Conservation (phyloP, 2,888 invertebrate species). For the Eristalis arbustorum region DNA sequence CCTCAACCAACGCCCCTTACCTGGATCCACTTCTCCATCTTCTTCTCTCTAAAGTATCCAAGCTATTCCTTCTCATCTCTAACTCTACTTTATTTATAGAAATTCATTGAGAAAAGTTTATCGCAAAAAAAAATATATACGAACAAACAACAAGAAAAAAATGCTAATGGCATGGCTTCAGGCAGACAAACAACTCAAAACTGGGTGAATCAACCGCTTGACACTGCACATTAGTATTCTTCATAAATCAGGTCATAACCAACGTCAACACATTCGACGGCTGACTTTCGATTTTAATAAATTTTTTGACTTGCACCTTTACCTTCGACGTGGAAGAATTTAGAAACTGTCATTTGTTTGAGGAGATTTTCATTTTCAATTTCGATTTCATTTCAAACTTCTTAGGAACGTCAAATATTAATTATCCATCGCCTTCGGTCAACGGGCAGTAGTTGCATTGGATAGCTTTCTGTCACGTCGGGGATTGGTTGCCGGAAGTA, state of each 20-base stretch:
- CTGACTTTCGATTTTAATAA: conserved; percentile 56
- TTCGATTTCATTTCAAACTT: conserved; percentile 50
- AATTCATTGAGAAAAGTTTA: not conserved
- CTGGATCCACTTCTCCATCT: not conserved
- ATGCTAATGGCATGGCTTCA: conserved; percentile 18
- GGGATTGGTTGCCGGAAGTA: conserved; percentile 17
- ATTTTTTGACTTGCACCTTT: not conserved
- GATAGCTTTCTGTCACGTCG: conserved; percentile 55
- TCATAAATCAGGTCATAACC: conserved; percentile 39
- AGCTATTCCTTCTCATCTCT: not conserved
- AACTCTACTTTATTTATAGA: not conserved
- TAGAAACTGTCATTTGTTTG: conserved; percentile 18
- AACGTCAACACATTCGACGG: conserved; percentile 29
- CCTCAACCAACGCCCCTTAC: too few relatives aligned
- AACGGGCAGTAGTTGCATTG: not conserved
- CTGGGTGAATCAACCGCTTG: conserved; percentile 34
- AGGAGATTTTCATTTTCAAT: conserved; percentile 3
- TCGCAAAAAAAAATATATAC: not conserved
- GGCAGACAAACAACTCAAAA: conserved; percentile 6
- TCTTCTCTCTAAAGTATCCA: not conserved
- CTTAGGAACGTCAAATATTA: conserved; percentile 21
- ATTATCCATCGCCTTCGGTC: not conserved
- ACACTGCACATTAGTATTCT: conserved; percentile 35
- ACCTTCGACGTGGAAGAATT: conserved; percentile 51
- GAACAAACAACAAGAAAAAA: not conserved